A percentile compares a stretch with the other conserved stretches of the same genome.
These are phyloP conservation scores for Myripristis jacobus DNA, from an alignment of 2,797 vertebrate species.

Conservation along the genomic window DNA sequence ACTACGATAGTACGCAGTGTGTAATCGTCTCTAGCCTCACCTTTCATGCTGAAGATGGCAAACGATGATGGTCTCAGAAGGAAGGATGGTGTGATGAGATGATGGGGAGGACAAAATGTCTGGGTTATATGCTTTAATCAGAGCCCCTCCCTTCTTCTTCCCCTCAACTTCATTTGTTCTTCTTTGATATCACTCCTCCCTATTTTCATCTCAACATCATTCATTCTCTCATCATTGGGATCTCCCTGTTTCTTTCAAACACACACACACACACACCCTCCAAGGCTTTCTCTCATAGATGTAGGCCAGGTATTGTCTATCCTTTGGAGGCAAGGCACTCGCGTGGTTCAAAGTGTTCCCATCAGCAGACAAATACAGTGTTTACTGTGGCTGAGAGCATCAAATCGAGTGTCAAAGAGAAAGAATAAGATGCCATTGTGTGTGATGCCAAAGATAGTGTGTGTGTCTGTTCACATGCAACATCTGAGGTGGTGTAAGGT, in stretches of 20 bases:
- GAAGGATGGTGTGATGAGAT: conserved; percentile 13
- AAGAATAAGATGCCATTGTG: neutral
- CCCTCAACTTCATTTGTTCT: conserved; percentile 31
- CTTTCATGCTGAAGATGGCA: conserved; percentile 75
- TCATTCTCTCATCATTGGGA: conserved; percentile 20
- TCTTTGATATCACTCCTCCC: conserved; percentile 38
- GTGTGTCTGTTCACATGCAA: neutral
- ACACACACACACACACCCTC: conserved; percentile 24
- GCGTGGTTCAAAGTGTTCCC: conserved; percentile 13
- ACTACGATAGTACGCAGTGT: neutral
- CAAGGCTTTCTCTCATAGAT: conserved; percentile 49
- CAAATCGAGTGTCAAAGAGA: neutral
- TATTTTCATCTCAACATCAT: conserved; percentile 15
- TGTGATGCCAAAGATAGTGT: neutral
- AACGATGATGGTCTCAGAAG: conserved; percentile 26
- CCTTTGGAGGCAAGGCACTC: conserved; percentile 1
- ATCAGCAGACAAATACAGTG: conserved; percentile 13
- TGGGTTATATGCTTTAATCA: conserved; percentile 45
- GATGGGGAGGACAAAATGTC: conserved; percentile 11
- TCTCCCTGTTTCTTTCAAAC: conserved; percentile 23
- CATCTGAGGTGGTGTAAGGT: neutral
- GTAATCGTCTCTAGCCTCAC: conserved; percentile 63
- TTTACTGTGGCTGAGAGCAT: neutral
- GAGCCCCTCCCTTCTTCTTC: conserved; percentile 49
- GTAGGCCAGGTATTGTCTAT: conserved; percentile 54